phyloP scores from a whole-genome alignment of 2,888 invertebrate species.

The Tinea pellionella region DNA sequence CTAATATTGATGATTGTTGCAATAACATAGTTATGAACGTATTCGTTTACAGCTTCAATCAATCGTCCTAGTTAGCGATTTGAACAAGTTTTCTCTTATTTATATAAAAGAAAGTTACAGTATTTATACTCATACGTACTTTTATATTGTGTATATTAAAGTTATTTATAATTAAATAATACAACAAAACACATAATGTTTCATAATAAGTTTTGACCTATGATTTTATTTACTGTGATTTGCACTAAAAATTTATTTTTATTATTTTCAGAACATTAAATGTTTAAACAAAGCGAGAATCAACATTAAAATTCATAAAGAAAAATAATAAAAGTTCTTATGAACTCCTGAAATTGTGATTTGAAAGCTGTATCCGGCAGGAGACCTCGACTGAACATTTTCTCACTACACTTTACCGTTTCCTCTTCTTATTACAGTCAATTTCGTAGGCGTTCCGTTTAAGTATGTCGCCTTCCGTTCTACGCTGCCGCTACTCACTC shows the following conservation, averaged over 20 bases:
- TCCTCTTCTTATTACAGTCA: conserved; percentile 26
- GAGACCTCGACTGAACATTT: neutral
- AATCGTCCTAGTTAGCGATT: neutral
- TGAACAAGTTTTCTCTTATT: neutral
- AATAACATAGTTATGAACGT: neutral
- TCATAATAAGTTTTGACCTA: too few species aligned
- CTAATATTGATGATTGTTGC: conserved; percentile 13
- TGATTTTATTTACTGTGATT: too few species aligned
- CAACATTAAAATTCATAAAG: neutral
- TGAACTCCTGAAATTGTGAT: neutral
- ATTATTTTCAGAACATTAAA: too few species aligned
- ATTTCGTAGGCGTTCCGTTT: conserved; percentile 27
- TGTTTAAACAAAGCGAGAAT: neutral
- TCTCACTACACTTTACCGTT: conserved; percentile 22
- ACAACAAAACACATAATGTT: too few species aligned
- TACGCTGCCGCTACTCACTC: conserved; percentile 14
- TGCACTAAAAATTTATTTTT: too few species aligned
- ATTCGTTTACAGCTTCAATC: neutral
- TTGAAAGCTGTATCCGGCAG: conserved; percentile 9
- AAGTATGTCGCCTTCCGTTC: conserved; percentile 27
- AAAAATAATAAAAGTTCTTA: neutral
- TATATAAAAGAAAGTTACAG: too few species aligned
- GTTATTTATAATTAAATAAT: too few species aligned
- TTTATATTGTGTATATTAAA: too few species aligned
- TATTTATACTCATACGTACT: too few species aligned